phyloP scores from a whole-genome alignment of 2,113 vertebrate genomes.

The Pyxicephalus adspersus region DNA sequence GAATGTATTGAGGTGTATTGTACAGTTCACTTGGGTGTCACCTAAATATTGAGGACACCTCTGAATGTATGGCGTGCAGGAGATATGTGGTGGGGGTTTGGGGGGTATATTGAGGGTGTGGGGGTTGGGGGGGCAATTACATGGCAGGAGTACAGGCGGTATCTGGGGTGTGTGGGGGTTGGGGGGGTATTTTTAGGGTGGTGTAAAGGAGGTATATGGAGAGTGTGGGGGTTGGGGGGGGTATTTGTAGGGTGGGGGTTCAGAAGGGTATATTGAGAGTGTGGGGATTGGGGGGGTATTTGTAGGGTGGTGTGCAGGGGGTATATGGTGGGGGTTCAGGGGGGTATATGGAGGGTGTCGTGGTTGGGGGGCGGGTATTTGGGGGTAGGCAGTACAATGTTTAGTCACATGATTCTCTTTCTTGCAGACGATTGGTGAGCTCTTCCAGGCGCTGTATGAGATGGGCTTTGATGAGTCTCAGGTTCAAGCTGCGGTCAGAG shows the following conservation, averaged over 20 bases:
- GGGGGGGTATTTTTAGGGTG: too few species aligned
- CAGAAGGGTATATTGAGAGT: too few species aligned
- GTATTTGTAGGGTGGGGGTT: background rate
- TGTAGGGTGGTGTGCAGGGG: background rate
- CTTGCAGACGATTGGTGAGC: slow-evolving; percentile 73
- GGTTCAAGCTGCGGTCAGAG: slow-evolving; percentile 75
- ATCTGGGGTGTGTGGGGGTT: background rate
- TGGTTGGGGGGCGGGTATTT: background rate
- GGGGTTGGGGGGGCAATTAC: background rate
- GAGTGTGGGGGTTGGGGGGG: background rate
- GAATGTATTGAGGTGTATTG: too few species aligned
- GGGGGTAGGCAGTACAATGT: background rate
- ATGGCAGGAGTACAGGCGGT: background rate
- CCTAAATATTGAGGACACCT: background rate
- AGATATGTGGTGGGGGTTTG: background rate
- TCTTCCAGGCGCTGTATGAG: slow-evolving; percentile 73
- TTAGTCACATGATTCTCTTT: background rate
- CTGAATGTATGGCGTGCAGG: too few species aligned
- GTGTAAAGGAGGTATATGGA: too few species aligned
- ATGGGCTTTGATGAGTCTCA: slow-evolving; percentile 80
- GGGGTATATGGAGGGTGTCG: background rate
- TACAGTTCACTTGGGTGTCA: too few species aligned
- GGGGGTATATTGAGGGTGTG: background rate
- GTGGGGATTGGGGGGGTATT: background rate
- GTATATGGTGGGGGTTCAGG: too few species aligned